Conservation (phyloP, 1,140 invertebrate species). For the Temnothorax longispinosus region DNA sequence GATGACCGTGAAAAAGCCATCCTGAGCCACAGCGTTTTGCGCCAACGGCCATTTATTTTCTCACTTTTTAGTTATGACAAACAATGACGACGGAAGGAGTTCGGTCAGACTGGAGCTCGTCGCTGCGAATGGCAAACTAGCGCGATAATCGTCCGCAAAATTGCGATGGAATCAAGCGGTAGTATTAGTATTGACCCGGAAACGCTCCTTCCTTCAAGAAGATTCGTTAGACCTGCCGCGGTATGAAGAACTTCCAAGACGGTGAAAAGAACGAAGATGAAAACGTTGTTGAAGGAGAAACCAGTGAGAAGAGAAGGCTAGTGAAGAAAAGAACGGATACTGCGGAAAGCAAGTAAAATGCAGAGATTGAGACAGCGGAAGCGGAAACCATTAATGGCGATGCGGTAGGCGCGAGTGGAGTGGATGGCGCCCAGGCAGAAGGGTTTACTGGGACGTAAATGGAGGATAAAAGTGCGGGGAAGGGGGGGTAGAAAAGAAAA, state of each 20-base stretch:
- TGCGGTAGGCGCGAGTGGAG: conserved; percentile 69
- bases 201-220: background rate
- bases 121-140: background rate
- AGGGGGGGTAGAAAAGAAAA: background rate
- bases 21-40: background rate
- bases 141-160: conserved; percentile 10
- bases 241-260: background rate
- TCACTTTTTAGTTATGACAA: background rate
- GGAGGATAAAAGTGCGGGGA: conserved; percentile 34
- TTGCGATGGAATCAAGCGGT: background rate
- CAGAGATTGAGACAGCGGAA: conserved; percentile 74
- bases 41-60: conserved; percentile 23
- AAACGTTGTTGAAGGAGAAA: background rate
- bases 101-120: background rate
- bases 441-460: conserved; percentile 46
- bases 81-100: background rate
- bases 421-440: conserved; percentile 52
- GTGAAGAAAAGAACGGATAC: conserved; percentile 47
- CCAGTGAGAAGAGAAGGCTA: background rate
- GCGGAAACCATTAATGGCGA: conserved; percentile 74
- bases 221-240: conserved; percentile 18
- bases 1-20: conserved; percentile 46
- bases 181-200: conserved; percentile 37
- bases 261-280: conserved; percentile 19
- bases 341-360: conserved; percentile 67